Percentiles rank a stretch among this genome's conserved stretches.
phyloP scores from a whole-genome alignment of 2,113 vertebrate species.

The Perca fluviatilis region DNA sequence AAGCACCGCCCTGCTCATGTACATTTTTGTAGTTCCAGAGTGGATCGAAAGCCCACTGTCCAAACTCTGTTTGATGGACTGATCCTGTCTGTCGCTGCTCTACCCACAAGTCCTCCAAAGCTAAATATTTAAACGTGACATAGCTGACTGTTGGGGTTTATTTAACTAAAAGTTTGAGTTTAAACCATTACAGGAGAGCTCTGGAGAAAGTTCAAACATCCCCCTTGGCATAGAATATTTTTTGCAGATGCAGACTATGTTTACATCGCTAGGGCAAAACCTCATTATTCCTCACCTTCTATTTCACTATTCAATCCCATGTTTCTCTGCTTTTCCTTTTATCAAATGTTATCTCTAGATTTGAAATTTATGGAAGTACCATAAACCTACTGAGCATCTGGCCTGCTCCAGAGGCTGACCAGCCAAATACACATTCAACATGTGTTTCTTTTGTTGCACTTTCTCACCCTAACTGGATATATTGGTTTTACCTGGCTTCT shows the following conservation, averaged over 20 bases:
- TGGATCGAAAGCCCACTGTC: slow-evolving; percentile 12
- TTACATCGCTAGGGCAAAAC: background rate
- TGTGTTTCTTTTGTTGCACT: slow-evolving; percentile 22
- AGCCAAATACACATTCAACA: slow-evolving; percentile 28
- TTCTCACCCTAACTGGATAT: slow-evolving; percentile 6
- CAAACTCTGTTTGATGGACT: slow-evolving; percentile 44
- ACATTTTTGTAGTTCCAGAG: slow-evolving; percentile 34
- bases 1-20: slow-evolving; percentile 12
- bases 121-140: slow-evolving; percentile 82
- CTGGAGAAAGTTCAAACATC: slow-evolving; percentile 41
- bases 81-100: slow-evolving; percentile 54
- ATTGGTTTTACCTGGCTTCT: slow-evolving; percentile 4
- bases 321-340: slow-evolving; percentile 3
- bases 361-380: slow-evolving; percentile 1
- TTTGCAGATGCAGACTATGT: background rate
- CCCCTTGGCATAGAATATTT: background rate
- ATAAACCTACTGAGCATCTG: background rate
- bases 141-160: slow-evolving; percentile 73
- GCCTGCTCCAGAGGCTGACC: background rate
- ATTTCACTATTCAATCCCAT: background rate
- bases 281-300: background rate
- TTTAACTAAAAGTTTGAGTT: slow-evolving; percentile 73
- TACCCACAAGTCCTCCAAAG: slow-evolving; percentile 54
- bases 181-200: slow-evolving; percentile 60
- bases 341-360: background rate